Evolutionary conservation across 2,797 vertebrate species (phyloP), one percentile per base, ranked within the genome.

Genomic region (Odontamblyopus lacepedii): DNA sequence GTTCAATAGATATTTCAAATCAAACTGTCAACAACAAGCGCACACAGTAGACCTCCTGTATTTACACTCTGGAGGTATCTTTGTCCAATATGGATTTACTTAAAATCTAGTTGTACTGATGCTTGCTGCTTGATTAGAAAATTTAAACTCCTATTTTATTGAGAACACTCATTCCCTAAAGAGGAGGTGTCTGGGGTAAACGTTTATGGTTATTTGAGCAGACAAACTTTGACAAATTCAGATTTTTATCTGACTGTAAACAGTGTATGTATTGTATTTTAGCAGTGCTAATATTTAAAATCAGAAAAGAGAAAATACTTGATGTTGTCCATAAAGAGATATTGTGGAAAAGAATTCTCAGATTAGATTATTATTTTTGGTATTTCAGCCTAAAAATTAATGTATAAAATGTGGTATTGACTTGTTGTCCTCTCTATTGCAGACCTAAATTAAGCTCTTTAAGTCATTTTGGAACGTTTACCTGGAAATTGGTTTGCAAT

Each of bases 251-350:
- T 80, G 77, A 76, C 78, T 66, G 69, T 79, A 76, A 79, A 77
- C 48, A 65, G 59, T 78, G 53, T 82, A 85, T 82, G 72, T 84
- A 71, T 85, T 85, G 69, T 82, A 68, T 86, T 87, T 87, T 75
- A 86, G 89, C 71, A 83, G 83, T 63, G 62, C 69, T 79, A 71
- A 63, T 50, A 70, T 75, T 27, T 84, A 74, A 82, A 67, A 84
- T 60, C 26, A 79, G 35, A 81, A 76, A 78, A 69, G 53, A 82
- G 63, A 71, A 83, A 78, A 78, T 80, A 83, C 71, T 81, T 79
- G 65, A 79, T 78, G 70, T 76, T 76, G 68, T 74, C 69, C 64
- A 73, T 56, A 55, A 62, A 85, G 64, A 77, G 72, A 64, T 77
- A 79, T 77, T 74, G 75, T 71, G 35, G 55, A 67, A 13, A 65